Evolutionary conservation across 1,140 invertebrate genomes (phyloP).

Genomic region (Platyscapa corneri): DNA sequence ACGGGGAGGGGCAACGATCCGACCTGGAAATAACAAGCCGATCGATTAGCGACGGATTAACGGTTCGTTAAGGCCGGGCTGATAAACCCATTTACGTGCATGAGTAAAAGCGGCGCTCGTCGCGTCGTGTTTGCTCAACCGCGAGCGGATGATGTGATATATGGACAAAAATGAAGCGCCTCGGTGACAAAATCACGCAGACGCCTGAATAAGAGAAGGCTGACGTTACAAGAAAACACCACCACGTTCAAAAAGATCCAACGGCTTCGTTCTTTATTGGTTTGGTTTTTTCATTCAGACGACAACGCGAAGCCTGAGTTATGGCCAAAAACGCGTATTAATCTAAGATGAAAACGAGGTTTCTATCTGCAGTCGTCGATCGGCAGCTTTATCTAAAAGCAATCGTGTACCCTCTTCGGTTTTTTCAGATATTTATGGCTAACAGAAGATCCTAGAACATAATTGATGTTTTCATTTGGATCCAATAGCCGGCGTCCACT

Average conservation of each 20-base stretch:
- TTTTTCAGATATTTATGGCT: too few species aligned
- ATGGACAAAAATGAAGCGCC: too few species aligned
- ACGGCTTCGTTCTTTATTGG: too few species aligned
- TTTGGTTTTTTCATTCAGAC: too few species aligned
- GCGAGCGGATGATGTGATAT: too few species aligned
- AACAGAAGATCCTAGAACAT: background rate
- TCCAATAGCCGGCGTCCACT: too few species aligned
- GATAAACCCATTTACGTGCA: conserved; percentile 34
- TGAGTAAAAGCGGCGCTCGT: background rate
- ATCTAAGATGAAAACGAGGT: background rate
- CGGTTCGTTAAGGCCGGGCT: conserved; percentile 36
- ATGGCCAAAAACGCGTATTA: background rate
- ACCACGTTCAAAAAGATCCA: too few species aligned
- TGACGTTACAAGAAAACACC: background rate
- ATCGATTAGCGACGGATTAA: conserved; percentile 46
- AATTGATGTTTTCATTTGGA: background rate
- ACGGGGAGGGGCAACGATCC: background rate
- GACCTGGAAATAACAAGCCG: conserved; percentile 40
- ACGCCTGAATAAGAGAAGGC: too few species aligned
- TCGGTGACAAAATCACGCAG: too few species aligned
- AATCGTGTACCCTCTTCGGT: background rate
- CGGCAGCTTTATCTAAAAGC: background rate
- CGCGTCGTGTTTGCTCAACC: background rate
- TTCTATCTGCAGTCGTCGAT: background rate
- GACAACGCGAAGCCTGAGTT: background rate